A percentile compares a stretch with the other conserved stretches of the same genome.
Evolutionary conservation across 2,888 invertebrate species (phyloP).

Genomic region (Eupithecia subumbrata): DNA sequence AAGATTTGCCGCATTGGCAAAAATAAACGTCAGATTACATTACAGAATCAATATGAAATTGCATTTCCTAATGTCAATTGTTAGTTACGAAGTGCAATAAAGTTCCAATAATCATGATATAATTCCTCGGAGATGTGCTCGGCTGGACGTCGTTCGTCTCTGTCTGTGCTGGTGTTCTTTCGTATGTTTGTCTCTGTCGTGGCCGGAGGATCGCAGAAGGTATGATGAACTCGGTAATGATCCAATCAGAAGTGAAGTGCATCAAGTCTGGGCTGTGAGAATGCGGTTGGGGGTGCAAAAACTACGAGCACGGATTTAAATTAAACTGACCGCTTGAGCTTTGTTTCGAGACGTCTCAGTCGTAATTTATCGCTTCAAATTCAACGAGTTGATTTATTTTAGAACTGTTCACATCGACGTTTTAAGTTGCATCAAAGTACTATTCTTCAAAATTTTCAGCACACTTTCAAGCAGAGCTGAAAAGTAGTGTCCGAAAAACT

Average conservation of each 20-base stretch:
- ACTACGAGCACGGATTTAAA: constrained; percentile 80
- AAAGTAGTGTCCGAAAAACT: neutral
- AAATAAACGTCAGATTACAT: constrained; percentile 79
- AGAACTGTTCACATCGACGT: constrained; percentile 21
- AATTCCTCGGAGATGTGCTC: constrained; percentile 79
- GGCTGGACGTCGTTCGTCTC: constrained; percentile 58
- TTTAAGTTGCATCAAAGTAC: neutral
- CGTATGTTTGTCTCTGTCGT: constrained; percentile 65
- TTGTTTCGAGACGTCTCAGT: constrained; percentile 58
- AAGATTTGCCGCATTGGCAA: constrained; percentile 82
- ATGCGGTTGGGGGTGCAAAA: constrained; percentile 84
- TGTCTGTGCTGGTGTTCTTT: constrained; percentile 48
- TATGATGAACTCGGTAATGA: constrained; percentile 85
- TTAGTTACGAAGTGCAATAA: constrained; percentile 84
- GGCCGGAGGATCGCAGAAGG: constrained; percentile 79
- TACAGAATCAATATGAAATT: constrained; percentile 84
- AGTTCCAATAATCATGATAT: constrained; percentile 84
- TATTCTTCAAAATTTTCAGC: neutral
- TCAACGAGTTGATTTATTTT: constrained; percentile 29
- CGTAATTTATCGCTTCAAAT: constrained; percentile 36
- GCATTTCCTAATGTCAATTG: constrained; percentile 85
- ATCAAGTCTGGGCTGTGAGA: constrained; percentile 82
- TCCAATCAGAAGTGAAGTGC: constrained; percentile 84
- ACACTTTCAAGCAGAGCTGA: neutral
- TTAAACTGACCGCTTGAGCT: constrained; percentile 77